A percentile compares a stretch with the other conserved stretches of the same genome.
These are phyloP conservation scores for Formica aserva DNA, from an alignment of 2,888 invertebrate species.

Conservation along the genomic window DNA sequence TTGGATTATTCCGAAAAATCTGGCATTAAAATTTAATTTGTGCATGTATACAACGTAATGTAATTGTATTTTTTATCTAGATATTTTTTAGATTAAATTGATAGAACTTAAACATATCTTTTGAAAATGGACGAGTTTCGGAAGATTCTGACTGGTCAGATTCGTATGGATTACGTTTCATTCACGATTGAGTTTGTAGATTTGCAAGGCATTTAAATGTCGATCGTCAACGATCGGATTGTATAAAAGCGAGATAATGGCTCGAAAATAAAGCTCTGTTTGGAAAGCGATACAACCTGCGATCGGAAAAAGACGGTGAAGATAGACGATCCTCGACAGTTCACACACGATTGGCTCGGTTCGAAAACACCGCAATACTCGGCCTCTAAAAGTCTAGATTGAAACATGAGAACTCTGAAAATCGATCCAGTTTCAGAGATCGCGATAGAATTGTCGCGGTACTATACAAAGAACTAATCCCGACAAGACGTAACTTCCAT, in stretches of 20 bases:
- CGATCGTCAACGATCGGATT: not conserved
- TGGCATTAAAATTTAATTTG: not conserved
- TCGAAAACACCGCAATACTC: constrained; percentile 69
- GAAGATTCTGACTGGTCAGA: not conserved
- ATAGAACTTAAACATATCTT: not conserved
- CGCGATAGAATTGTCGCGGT: constrained; percentile 57
- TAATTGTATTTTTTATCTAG: not conserved
- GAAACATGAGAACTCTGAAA: constrained; percentile 79
- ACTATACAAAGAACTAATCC: constrained; percentile 58
- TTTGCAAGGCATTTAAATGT: not conserved
- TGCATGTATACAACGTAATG: not conserved
- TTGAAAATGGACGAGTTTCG: not conserved
- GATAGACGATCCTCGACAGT: constrained; percentile 75
- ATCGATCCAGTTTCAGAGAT: constrained; percentile 75
- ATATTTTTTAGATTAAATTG: not conserved
- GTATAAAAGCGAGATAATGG: not conserved
- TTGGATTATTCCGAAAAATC: not conserved
- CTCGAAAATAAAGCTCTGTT: constrained; percentile 52
- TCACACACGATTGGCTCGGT: constrained; percentile 74
- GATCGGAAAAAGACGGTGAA: constrained; percentile 44
- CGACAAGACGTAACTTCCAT: constrained; percentile 54
- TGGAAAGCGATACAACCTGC: constrained; percentile 53
- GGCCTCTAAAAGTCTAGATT: constrained; percentile 62
- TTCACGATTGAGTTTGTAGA: not conserved
- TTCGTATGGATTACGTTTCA: not conserved